Conservation (phyloP, 2,888 invertebrate species). For the Ophion costatus region DNA sequence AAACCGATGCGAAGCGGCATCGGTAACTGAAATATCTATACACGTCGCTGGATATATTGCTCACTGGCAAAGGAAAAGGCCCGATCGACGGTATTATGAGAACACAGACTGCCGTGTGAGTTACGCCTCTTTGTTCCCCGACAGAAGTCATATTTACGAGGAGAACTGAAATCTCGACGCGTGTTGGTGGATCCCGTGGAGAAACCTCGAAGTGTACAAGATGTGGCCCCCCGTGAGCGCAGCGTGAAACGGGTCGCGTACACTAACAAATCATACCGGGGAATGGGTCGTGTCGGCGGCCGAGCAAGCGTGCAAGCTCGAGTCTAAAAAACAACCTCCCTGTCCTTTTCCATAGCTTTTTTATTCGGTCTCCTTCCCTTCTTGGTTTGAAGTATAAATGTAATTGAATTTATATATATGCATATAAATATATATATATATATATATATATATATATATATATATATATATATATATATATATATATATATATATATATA, state of each 20-base stretch:
- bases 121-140: slow-evolving; percentile 5
- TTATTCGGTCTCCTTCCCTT: slow-evolving; percentile 5
- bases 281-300: slow-evolving; percentile 52
- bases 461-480: no score
- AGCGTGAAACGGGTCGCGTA: slow-evolving; percentile 56
- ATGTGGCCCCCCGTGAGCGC: slow-evolving; percentile 56
- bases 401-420: background rate
- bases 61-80: background rate
- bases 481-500: background rate
- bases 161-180: slow-evolving; percentile 26
- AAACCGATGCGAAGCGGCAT: background rate
- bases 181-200: slow-evolving; percentile 43
- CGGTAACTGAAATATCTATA: slow-evolving; percentile 7
- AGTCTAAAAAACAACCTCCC: slow-evolving; percentile 16
- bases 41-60: background rate
- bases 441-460: background rate
- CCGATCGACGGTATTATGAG: background rate
- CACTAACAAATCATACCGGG: slow-evolving; percentile 55
- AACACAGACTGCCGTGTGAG: background rate
- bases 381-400: background rate
- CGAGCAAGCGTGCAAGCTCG: slow-evolving; percentile 30
- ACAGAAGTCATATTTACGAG: background rate
- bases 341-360: slow-evolving; percentile 31
- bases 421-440: no score
- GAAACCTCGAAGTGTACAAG: slow-evolving; percentile 28